These are phyloP conservation scores for Eubucco bourcierii DNA, from an alignment of 2,113 vertebrate species.

Conservation along the genomic window DNA sequence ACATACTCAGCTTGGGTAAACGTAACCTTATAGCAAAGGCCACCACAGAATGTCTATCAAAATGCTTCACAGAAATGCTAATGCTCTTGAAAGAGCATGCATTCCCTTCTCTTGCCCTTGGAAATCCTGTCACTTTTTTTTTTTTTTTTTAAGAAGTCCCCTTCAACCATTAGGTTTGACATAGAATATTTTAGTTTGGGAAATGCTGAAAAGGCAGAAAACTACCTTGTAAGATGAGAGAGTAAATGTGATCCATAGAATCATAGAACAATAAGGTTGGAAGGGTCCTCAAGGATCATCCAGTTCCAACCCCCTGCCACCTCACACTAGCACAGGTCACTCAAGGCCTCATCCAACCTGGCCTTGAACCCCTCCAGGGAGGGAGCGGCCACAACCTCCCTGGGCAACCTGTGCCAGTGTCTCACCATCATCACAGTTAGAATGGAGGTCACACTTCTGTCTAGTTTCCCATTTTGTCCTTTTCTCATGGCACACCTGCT, in stretches of 20 bases:
- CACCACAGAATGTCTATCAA: not conserved
- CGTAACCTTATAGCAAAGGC: not conserved
- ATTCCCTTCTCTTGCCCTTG: not conserved
- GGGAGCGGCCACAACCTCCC: too few species aligned
- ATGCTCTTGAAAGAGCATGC: not conserved
- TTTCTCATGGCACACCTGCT: not conserved
- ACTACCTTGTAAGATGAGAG: not conserved
- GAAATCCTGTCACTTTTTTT: not conserved
- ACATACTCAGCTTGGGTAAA: not conserved
- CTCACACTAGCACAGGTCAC: too few species aligned
- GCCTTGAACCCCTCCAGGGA: too few species aligned
- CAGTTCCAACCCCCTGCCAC: too few species aligned
- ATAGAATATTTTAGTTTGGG: not conserved
- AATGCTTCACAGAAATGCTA: not conserved
- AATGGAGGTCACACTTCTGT: not conserved
- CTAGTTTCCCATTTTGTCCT: not conserved
- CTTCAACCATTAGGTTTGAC: not conserved
- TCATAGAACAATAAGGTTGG: too few species aligned
- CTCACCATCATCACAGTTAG: not conserved
- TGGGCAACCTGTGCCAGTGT: too few species aligned
- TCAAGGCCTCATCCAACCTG: too few species aligned
- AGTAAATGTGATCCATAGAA: not conserved
- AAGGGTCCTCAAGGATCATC: too few species aligned
- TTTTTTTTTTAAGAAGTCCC: not conserved
- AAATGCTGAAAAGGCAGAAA: not conserved